Evolutionary conservation across 2,113 vertebrate genomes (phyloP).

Genomic region (Conger conger): DNA sequence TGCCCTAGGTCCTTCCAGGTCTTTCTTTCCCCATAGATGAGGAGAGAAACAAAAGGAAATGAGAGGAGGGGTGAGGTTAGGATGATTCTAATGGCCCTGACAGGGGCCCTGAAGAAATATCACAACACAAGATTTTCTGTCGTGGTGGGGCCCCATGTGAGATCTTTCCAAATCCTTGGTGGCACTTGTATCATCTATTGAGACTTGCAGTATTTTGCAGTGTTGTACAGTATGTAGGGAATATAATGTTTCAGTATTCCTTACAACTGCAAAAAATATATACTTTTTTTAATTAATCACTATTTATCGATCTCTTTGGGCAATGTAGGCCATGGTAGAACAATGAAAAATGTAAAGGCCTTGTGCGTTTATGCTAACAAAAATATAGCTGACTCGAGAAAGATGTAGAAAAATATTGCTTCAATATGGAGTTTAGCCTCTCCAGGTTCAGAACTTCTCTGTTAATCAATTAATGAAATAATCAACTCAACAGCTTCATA

Average conservation of each 20-base stretch:
- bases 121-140: too few relatives aligned
- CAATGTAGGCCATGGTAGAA: too few relatives aligned
- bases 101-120: too few relatives aligned
- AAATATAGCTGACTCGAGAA: neutral
- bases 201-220: neutral
- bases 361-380: neutral
- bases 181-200: neutral
- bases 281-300: neutral
- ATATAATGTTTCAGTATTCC: neutral
- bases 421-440: neutral
- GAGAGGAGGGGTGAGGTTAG: too few relatives aligned
- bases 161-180: too few relatives aligned
- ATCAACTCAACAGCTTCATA: neutral
- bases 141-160: too few relatives aligned
- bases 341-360: too few relatives aligned
- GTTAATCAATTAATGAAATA: neutral
- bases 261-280: neutral
- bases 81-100: too few relatives aligned
- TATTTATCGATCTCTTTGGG: neutral
- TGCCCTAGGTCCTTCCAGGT: neutral
- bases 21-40: neutral
- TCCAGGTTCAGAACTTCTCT: neutral
- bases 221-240: neutral
- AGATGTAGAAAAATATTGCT: too few relatives aligned
- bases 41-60: neutral